Percentiles rank a stretch among this genome's conserved stretches.
Evolutionary conservation across 2,888 invertebrate genomes (phyloP).

Genomic region (Troilus luridus): DNA sequence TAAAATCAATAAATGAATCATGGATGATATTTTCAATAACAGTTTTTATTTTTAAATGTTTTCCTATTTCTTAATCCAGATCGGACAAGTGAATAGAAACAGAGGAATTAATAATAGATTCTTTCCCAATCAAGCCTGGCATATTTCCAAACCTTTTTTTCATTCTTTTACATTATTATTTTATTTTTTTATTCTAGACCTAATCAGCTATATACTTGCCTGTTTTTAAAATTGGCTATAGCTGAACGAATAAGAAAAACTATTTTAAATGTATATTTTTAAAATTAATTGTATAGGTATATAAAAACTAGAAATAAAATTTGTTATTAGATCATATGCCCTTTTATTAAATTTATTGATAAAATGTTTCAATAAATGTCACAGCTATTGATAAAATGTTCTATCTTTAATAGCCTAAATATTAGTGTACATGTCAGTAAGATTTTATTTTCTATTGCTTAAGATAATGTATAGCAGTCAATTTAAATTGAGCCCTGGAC

Average conservation of each 20-base stretch:
- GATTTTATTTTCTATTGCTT: not conserved
- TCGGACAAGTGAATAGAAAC: slow-evolving; percentile 28
- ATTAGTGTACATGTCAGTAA: not conserved
- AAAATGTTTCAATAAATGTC: not conserved
- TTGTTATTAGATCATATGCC: not conserved
- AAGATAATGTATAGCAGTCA: not conserved
- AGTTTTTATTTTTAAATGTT: slow-evolving; percentile 9
- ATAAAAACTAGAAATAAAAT: not conserved
- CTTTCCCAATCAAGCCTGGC: slow-evolving; percentile 45
- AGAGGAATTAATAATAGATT: slow-evolving; percentile 43
- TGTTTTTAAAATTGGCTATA: not conserved
- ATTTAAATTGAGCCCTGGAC: not conserved
- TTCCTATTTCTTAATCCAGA: not conserved
- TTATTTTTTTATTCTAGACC: not conserved
- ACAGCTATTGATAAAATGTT: not conserved
- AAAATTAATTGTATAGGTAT: not conserved
- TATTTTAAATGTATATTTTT: not conserved
- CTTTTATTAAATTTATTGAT: not conserved
- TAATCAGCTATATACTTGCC: not conserved
- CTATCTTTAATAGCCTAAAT: not conserved
- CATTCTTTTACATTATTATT: slow-evolving; percentile 17
- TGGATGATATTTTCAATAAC: not conserved
- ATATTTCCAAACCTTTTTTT: slow-evolving; percentile 3
- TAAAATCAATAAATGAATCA: too few species aligned
- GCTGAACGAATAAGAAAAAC: not conserved